Conservation (phyloP, 2,113 vertebrate genomes). For the Macquaria ambigua region DNA sequence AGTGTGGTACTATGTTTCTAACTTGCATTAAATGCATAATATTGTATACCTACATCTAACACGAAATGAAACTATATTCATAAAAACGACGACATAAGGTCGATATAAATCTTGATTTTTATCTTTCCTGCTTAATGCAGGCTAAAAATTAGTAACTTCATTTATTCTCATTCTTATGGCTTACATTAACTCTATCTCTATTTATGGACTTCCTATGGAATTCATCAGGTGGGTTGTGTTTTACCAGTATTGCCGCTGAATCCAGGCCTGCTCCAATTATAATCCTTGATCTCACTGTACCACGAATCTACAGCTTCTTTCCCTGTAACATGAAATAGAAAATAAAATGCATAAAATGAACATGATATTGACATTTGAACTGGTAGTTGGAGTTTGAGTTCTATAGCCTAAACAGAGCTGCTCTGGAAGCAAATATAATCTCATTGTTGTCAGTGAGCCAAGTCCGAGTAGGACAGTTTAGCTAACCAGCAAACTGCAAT, state of each 20-base stretch:
- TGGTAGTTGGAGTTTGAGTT: background rate
- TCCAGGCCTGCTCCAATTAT: constrained; percentile 65
- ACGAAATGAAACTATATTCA: background rate
- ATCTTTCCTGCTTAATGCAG: background rate
- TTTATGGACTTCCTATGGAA: background rate
- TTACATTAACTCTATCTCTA: too few species aligned
- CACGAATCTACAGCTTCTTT: constrained; percentile 74
- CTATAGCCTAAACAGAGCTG: background rate
- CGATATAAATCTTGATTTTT: background rate
- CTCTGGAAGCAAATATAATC: background rate
- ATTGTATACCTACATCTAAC: background rate
- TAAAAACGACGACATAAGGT: background rate
- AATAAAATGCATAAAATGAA: background rate
- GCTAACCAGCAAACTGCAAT: too few species aligned
- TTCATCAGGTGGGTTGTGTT: background rate
- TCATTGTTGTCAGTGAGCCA: too few species aligned
- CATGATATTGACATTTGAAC: background rate
- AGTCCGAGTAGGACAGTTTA: too few species aligned
- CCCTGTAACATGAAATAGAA: constrained; percentile 43
- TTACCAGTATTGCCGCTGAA: constrained; percentile 57
- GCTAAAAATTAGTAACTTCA: background rate
- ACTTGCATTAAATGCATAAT: background rate
- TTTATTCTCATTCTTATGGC: background rate
- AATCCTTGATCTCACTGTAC: constrained; percentile 81
- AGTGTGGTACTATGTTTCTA: background rate